Evolutionary conservation across 1,140 invertebrate genomes (phyloP), one percentile per base, ranked within the genome.

Genomic region (Drosophila bocqueti): DNA sequence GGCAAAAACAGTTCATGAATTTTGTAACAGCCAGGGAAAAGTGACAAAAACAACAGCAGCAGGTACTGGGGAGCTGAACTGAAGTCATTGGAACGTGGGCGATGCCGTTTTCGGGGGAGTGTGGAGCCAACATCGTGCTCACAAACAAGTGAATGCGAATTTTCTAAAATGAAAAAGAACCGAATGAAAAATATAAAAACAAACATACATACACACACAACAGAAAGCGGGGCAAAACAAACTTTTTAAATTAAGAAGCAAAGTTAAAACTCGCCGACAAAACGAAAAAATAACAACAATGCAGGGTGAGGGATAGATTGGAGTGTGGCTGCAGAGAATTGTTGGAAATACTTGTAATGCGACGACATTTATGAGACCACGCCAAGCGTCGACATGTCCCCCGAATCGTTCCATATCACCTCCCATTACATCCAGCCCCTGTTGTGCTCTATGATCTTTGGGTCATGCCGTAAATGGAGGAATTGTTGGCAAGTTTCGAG

Each of bases 171-270:
- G 55, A 76, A 66, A 73, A 69, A 72, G 62, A 67, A 75, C 43
- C 66, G 67, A 75, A 67, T 79, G 52, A 58, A 59, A 80, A 46
- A 54, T 36, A 50, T 29, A 43, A 42, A 63, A 74, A 50, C 52
- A 29, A 59, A n/a, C 21, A 57, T 18, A 65, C 18, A n/a, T n/a
- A 43, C 47, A 52, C 10, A 29, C 11, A 47, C n/a, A 26, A 21
- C 13, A 31, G 26, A 73, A 60, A 50, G 45, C 71, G 71, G 31
- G 67, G 38, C 60, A 65, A 46, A 78, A 68, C 79, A 85, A 87
- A 87, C 81, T 87, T 87, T 87, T 87, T 89, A 87, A 87, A 87
- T 87, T 87, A 87, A 87, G 84, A 80, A 89, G 81, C 85, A 87
- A 87, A 87, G 81, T 89, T 87, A 87, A 86, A 87, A 87, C 85